Percentiles rank a stretch among this genome's conserved stretches.
Conservation (phyloP, 2,797 vertebrate genomes). For the Amniataba percoides region DNA sequence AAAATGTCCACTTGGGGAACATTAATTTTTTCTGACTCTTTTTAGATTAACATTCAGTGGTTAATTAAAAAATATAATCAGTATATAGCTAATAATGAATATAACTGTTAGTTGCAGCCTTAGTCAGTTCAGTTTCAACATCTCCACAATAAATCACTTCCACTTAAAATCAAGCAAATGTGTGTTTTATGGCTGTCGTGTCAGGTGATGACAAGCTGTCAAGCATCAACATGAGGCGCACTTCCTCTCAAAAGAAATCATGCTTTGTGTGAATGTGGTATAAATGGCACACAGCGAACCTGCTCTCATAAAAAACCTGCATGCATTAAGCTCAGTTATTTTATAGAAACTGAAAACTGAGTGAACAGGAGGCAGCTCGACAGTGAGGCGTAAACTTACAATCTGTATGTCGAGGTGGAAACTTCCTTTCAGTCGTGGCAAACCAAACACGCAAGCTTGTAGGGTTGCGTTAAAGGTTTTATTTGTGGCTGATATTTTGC, state of each 20-base stretch:
- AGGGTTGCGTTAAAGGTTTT: neutral
- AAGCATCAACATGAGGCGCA: neutral
- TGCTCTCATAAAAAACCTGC: neutral
- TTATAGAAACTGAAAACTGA: neutral
- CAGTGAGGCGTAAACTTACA: neutral
- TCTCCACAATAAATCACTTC: neutral
- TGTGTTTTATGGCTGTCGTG: conserved; percentile 3
- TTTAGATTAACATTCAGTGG: neutral
- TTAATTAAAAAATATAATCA: neutral
- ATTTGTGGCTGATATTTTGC: neutral
- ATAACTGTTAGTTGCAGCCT: neutral
- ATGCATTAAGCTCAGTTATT: neutral
- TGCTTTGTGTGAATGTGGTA: neutral
- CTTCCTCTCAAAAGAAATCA: neutral
- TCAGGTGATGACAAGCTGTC: conserved; percentile 10
- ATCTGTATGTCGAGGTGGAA: neutral
- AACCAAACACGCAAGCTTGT: neutral
- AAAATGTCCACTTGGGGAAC: neutral
- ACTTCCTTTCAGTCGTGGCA: neutral
- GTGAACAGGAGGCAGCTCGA: neutral
- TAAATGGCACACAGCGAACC: neutral
- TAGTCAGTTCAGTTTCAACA: neutral
- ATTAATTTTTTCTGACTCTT: neutral
- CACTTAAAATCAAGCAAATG: neutral
- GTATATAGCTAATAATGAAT: neutral